Base-by-base conservation (phyloP, 1,140 invertebrate species). In the Linepithema humile region DNA sequence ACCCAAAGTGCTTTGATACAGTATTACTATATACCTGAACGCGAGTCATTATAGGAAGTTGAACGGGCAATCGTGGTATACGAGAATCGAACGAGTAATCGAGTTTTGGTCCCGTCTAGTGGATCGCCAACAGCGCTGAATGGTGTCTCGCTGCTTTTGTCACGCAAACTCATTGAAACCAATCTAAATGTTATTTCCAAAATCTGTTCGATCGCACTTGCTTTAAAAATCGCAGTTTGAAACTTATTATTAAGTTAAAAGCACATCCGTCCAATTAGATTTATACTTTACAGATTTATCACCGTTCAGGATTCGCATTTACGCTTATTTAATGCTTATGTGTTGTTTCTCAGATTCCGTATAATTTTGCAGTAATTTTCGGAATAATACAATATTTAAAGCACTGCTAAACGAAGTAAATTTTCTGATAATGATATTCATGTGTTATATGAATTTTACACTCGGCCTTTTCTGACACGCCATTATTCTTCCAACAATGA, bases 41-140 rank as follows among this genome's bases (percentile, higher is more conserved):
- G 48, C 35, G 48, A 57, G 12, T 20, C 12, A 9, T 55, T 80
- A 17, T 23, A 12, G 48, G 7, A 80, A 69, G 50, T 70, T 55
- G 48, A 69, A 40, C 38, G 48, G 57, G 67, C 35, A 9, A 43
- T 20, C 2, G 29, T 32, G 17, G n/a, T 29, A 15, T 32, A 23
- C n/a, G 26, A 29, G 12, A 38, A 83, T 77, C 32, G 45, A 59
- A 85, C 29, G 62, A 48, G 78, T 83, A 86, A 87, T 85, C 50
- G 45, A 86, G 53, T 86, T 87, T 60, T 55, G 48, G 20, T 69
- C 35, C 50, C 40, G 80, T 53, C 50, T 87, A 87, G 86, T 73
- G 62, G 78, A 50, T 69, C 29, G 64, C 45, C 70, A 73, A 87
- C 74, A 82, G 29, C 72, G 17, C 38, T n/a, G 3, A 50, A 53